phyloP scores from a whole-genome alignment of 2,888 invertebrate species.

The Patella caerulea region DNA sequence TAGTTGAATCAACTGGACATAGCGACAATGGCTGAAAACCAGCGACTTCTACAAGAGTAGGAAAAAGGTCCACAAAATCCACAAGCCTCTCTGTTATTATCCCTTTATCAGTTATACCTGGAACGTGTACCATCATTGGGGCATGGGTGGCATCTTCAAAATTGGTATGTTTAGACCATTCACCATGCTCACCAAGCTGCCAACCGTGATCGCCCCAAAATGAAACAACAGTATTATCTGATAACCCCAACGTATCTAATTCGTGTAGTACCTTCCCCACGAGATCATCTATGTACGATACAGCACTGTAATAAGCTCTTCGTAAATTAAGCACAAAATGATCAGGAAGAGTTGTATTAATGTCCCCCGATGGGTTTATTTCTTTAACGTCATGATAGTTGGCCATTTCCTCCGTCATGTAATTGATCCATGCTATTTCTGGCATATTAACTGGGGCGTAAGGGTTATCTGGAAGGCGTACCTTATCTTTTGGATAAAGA shows the following conservation, averaged over 20 bases:
- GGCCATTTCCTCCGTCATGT: conserved; percentile 10
- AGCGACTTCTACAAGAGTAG: conserved; percentile 48
- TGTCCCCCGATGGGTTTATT: conserved; percentile 18
- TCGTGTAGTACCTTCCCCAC: conserved; percentile 42
- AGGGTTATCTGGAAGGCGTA: conserved; percentile 24
- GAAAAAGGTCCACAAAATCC: conserved; percentile 53
- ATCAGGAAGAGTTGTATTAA: conserved; percentile 37
- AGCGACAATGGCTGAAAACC: conserved; percentile 27
- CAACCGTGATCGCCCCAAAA: conserved; percentile 50
- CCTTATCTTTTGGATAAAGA: conserved; percentile 29
- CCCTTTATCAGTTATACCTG: conserved; percentile 37
- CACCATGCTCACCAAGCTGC: conserved; percentile 44
- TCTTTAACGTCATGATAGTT: conserved; percentile 30
- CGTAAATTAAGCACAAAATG: conserved; percentile 30
- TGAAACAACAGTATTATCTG: conserved; percentile 40
- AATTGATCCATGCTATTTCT: conserved; percentile 15
- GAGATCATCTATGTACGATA: conserved; percentile 40
- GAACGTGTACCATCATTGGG: conserved; percentile 51
- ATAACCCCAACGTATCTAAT: conserved; percentile 35
- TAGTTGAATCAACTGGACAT: conserved; percentile 27
- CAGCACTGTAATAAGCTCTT: conserved; percentile 42
- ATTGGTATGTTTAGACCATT: conserved; percentile 51
- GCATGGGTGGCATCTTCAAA: conserved; percentile 53
- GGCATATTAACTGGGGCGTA: conserved; percentile 21
- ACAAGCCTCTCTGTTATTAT: conserved; percentile 36